Conservation (phyloP, 2,888 invertebrate genomes). For the Mesoligia furuncula region DNA sequence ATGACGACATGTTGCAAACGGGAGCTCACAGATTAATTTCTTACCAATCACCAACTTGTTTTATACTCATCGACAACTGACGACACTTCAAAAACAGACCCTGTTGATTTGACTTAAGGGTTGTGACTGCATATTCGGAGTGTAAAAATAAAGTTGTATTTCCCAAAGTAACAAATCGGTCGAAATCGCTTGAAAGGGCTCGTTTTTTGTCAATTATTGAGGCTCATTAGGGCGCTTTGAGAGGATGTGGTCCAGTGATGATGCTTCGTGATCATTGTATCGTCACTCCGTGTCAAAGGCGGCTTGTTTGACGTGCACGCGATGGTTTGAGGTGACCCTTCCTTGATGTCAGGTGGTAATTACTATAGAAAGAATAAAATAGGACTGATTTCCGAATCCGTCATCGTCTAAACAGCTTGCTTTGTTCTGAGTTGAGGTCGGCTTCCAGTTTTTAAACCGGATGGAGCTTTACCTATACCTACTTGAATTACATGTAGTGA, state of each 20-base stretch:
- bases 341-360: constrained; percentile 16
- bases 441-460: neutral
- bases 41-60: constrained; percentile 38
- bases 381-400: neutral
- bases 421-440: neutral
- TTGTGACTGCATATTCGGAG: rapidly evolving
- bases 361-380: neutral
- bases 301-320: constrained; percentile 48
- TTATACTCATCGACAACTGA: neutral
- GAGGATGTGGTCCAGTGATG: constrained; percentile 63
- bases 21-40: constrained; percentile 60
- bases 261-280: constrained; percentile 58
- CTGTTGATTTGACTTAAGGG: neutral
- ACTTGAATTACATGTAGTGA: too few species aligned
- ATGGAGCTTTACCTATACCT: neutral
- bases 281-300: constrained; percentile 54
- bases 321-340: constrained; percentile 34
- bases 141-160: neutral
- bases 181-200: constrained; percentile 44
- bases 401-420: neutral
- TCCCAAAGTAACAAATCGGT: constrained; percentile 45
- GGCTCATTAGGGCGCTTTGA: constrained; percentile 53
- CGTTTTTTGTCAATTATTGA: constrained; percentile 59
- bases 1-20: constrained; percentile 66
- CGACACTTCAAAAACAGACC: neutral